These are phyloP conservation scores for Podarcis raffonei DNA, from an alignment of 2,113 vertebrate genomes.

Conservation along the genomic window DNA sequence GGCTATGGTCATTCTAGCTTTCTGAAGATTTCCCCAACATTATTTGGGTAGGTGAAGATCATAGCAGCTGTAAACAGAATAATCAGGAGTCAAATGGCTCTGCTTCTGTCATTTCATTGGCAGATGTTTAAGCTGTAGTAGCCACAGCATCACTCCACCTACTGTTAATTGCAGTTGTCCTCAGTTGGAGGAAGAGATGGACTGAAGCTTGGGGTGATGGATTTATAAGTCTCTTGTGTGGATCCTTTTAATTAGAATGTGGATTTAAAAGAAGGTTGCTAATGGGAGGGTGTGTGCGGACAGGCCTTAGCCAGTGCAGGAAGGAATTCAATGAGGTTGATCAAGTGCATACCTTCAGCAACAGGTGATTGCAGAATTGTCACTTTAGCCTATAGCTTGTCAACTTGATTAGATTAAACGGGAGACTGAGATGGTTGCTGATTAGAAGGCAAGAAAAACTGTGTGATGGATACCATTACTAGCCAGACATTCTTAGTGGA, in stretches of 20 bases:
- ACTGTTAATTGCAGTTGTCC: not conserved
- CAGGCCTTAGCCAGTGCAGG: not conserved
- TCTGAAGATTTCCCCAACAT: not conserved
- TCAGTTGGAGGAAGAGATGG: not conserved
- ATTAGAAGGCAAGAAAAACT: not conserved
- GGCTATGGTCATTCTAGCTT: not conserved
- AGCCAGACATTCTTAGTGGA: not conserved
- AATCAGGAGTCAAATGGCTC: not conserved
- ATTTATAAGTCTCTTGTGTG: not conserved
- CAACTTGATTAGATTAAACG: not conserved
- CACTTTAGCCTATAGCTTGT: slow-evolving; percentile 1
- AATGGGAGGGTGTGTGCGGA: not conserved
- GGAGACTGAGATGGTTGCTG: not conserved
- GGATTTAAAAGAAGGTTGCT: not conserved
- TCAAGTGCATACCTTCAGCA: not conserved
- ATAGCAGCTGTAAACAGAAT: not conserved
- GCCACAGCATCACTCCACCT: not conserved
- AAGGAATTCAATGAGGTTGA: not conserved
- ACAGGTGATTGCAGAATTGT: not conserved
- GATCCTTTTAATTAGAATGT: not conserved
- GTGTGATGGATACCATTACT: not conserved
- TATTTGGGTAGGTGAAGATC: not conserved
- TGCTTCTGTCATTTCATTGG: not conserved
- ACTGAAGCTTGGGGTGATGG: not conserved
- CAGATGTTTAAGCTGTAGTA: not conserved